Percentiles rank a stretch among this genome's conserved stretches.
Conservation (phyloP, 2,113 vertebrate species). For the Trematocara marginatum region DNA sequence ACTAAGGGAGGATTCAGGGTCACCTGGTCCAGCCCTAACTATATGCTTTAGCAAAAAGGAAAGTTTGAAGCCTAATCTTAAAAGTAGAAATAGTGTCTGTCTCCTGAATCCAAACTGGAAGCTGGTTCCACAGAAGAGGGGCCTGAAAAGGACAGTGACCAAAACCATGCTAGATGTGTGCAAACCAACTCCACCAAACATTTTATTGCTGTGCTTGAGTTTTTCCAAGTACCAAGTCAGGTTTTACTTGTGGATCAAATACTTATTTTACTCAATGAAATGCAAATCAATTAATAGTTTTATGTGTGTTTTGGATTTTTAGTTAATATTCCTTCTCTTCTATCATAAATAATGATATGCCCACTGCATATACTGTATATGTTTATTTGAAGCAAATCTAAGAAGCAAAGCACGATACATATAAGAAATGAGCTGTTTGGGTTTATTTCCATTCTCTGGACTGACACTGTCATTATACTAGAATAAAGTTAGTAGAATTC, state of each 20-base stretch:
- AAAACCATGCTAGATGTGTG: neutral
- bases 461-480: neutral
- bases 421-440: neutral
- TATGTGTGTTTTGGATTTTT: neutral
- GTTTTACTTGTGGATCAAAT: neutral
- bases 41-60: neutral
- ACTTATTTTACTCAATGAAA: neutral
- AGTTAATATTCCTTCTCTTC: neutral
- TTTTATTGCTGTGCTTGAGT: neutral
- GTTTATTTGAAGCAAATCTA: neutral
- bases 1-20: neutral
- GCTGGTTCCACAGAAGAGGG: neutral
- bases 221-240: neutral
- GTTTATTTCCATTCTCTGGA: neutral
- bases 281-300: neutral
- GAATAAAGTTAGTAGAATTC: neutral
- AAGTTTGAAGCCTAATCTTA: rapidly evolving
- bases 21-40: neutral
- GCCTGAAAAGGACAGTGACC: neutral
- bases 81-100: neutral
- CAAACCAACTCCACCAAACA: neutral
- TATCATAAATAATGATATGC: neutral
- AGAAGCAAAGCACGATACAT: neutral
- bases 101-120: neutral
- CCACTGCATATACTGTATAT: neutral